phyloP scores from a whole-genome alignment of 1,140 invertebrate genomes.

The Apis mellifera region DNA sequence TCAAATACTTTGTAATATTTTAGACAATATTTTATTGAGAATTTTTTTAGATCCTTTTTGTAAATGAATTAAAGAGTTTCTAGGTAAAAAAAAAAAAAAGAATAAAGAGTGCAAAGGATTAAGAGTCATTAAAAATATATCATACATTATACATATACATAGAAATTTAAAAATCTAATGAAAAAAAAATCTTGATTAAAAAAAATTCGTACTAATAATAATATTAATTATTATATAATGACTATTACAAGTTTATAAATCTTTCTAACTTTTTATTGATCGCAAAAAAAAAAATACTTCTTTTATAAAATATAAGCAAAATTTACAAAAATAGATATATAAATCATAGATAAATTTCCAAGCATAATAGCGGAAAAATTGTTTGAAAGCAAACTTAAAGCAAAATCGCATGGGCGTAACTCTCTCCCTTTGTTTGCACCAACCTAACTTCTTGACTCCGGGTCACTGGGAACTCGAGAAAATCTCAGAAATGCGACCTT shows the following conservation, averaged over 20 bases:
- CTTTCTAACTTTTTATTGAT: background rate
- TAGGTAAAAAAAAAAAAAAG: too few species aligned
- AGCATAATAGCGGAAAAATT: background rate
- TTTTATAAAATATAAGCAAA: too few species aligned
- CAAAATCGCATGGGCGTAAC: constrained; percentile 14
- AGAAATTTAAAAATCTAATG: background rate
- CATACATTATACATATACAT: background rate
- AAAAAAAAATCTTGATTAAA: background rate
- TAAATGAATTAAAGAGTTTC: too few species aligned
- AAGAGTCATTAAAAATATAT: too few species aligned
- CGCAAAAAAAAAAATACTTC: background rate
- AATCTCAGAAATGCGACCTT: constrained; percentile 74
- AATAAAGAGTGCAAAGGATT: too few species aligned
- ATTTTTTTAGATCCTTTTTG: too few species aligned
- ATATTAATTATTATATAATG: background rate
- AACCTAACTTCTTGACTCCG: constrained; percentile 30
- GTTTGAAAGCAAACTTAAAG: background rate
- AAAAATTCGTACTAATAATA: too few species aligned
- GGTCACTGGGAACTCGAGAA: constrained; percentile 54
- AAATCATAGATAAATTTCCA: background rate
- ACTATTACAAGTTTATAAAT: background rate
- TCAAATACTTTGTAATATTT: too few species aligned
- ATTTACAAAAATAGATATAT: background rate
- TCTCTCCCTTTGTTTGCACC: constrained; percentile 29
- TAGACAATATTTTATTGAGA: too few species aligned